phyloP scores from a whole-genome alignment of 1,140 invertebrate genomes.

The Portunus trituberculatus region DNA sequence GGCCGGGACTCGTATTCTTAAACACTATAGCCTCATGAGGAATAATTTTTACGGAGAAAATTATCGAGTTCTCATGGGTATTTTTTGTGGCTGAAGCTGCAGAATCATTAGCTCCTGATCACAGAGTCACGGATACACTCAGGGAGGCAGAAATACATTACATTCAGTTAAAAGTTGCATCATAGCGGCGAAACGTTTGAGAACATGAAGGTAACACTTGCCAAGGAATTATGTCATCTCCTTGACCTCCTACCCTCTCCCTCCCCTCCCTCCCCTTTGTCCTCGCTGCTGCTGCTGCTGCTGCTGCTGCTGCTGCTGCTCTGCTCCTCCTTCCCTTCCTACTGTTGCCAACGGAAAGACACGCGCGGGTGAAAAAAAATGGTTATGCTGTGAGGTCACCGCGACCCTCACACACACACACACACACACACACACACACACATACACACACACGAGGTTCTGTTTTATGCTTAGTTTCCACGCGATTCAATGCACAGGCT shows the following conservation, averaged over 20 bases:
- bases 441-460: neutral
- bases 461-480: too few relatives aligned
- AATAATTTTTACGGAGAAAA: neutral
- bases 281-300: neutral
- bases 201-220: neutral
- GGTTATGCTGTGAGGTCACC: too few relatives aligned
- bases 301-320: neutral
- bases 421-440: constrained; percentile 29
- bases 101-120: neutral
- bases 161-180: neutral
- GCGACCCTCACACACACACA: neutral
- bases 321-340: neutral
- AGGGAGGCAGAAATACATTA: neutral
- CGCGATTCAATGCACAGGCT: too few relatives aligned
- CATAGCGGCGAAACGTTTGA: neutral
- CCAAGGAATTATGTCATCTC: neutral
- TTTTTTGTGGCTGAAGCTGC: neutral
- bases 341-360: too few relatives aligned
- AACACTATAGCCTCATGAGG: too few relatives aligned
- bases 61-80: neutral
- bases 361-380: too few relatives aligned
- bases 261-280: neutral
- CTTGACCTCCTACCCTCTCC: neutral
- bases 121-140: neutral
- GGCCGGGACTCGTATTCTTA: too few relatives aligned